Percentiles rank a stretch among this genome's conserved stretches.
Evolutionary conservation across 2,113 vertebrate genomes (phyloP).

Genomic region (Craseonycteris thonglongyai): DNA sequence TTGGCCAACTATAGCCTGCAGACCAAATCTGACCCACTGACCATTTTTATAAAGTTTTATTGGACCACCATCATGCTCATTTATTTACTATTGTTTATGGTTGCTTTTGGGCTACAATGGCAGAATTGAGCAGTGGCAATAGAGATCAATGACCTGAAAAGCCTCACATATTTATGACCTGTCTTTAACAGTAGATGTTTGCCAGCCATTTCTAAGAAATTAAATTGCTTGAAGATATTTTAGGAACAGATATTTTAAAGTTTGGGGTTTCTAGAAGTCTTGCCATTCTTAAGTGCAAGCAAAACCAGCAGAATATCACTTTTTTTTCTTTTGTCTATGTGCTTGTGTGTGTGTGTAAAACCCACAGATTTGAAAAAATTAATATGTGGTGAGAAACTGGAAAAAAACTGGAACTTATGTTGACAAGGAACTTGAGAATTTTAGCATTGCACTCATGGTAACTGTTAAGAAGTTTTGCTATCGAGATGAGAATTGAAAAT

Average conservation of each 20-base stretch:
- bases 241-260: background rate
- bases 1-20: background rate
- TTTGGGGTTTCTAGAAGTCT: background rate
- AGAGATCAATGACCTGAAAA: background rate
- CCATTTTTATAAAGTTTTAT: background rate
- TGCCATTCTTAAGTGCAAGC: background rate
- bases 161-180: background rate
- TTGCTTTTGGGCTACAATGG: background rate
- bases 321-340: background rate
- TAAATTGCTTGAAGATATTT: background rate
- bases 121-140: background rate
- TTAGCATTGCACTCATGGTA: background rate
- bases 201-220: background rate
- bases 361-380: background rate
- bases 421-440: background rate
- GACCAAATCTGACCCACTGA: background rate
- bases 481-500: background rate
- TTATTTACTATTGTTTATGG: background rate
- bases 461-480: background rate
- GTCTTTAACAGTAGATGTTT: background rate
- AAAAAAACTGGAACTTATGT: background rate
- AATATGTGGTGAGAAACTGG: background rate
- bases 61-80: background rate
- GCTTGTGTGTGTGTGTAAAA: background rate
- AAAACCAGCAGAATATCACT: background rate